Evolutionary conservation across 92 coral and sea anemone species (phyloP).

Genomic region (Hydrozoanthus gracilis): DNA sequence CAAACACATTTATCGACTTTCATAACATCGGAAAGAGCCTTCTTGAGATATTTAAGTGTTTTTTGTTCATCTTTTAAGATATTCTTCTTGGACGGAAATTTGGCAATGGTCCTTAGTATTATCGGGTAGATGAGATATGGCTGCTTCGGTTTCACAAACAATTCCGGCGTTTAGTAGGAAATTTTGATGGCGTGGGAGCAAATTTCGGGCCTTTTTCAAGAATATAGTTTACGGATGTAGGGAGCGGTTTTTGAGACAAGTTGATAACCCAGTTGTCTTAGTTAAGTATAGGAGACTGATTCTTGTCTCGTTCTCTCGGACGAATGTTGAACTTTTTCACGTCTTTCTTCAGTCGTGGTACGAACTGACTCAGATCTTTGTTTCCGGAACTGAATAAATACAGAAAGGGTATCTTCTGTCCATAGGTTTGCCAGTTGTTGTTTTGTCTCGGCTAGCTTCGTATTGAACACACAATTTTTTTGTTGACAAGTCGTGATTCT

Average conservation of each 20-base stretch:
- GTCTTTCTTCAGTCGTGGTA: background rate
- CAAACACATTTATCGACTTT: conserved; percentile 64
- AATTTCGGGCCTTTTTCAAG: conserved; percentile 18
- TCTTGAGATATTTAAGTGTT: conserved; percentile 31
- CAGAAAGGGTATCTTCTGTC: background rate
- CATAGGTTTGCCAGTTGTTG: background rate
- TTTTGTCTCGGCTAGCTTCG: conserved; percentile 9
- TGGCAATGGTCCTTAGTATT: conserved; percentile 28
- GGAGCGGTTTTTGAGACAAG: background rate
- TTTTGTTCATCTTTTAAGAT: conserved; percentile 37
- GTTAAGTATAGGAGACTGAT: background rate
- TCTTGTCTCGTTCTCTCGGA: background rate
- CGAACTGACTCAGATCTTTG: conserved; percentile 1
- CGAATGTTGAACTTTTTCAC: background rate
- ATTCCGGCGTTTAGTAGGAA: conserved; percentile 27
- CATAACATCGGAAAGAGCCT: conserved; percentile 38
- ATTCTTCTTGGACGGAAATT: conserved; percentile 30
- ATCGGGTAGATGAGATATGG: conserved; percentile 45
- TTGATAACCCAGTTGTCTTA: background rate
- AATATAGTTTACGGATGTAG: background rate
- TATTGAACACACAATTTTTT: background rate
- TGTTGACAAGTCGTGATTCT: conserved; percentile 47
- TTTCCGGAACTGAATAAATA: background rate
- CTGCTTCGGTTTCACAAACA: conserved; percentile 45
- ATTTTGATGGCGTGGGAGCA: background rate